Percentiles rank a stretch among this genome's conserved stretches.
Evolutionary conservation across 1,140 invertebrate genomes (phyloP).

Genomic region (Hyphantria cunea): DNA sequence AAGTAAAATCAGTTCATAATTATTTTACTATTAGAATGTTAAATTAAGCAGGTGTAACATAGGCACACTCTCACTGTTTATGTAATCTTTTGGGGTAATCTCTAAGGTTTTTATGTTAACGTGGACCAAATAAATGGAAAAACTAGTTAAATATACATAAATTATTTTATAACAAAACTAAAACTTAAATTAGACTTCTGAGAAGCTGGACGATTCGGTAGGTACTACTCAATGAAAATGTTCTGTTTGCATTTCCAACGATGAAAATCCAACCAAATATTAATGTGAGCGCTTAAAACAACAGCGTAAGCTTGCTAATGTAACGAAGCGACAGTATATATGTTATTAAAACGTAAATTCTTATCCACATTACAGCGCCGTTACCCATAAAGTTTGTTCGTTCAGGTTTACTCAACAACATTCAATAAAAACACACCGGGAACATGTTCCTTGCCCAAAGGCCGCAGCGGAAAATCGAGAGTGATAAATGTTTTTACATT

Average conservation of each 20-base stretch:
- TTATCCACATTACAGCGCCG: slow-evolving; percentile 19
- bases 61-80: too few relatives aligned
- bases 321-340: slow-evolving; percentile 23
- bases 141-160: too few relatives aligned
- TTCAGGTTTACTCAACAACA: slow-evolving; percentile 35
- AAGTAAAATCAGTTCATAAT: too few relatives aligned
- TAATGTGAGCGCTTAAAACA: neutral
- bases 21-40: too few relatives aligned
- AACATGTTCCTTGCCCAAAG: slow-evolving; percentile 42
- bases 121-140: too few relatives aligned
- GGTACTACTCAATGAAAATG: slow-evolving; percentile 1
- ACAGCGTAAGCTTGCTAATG: slow-evolving; percentile 15
- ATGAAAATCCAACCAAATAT: slow-evolving; percentile 12
- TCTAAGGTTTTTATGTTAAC: too few relatives aligned
- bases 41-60: too few relatives aligned
- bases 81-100: too few relatives aligned
- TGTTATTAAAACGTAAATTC: slow-evolving; percentile 30
- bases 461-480: slow-evolving; percentile 59
- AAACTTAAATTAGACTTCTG: too few relatives aligned
- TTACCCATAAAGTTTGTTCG: slow-evolving; percentile 25
- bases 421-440: slow-evolving; percentile 42
- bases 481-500: slow-evolving; percentile 73
- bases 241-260: neutral
- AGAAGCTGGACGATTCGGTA: too few relatives aligned
- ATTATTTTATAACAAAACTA: too few relatives aligned